These are phyloP conservation scores for Phenganax stokvisi DNA, from an alignment of 92 coral and sea anemone species.

Conservation along the genomic window DNA sequence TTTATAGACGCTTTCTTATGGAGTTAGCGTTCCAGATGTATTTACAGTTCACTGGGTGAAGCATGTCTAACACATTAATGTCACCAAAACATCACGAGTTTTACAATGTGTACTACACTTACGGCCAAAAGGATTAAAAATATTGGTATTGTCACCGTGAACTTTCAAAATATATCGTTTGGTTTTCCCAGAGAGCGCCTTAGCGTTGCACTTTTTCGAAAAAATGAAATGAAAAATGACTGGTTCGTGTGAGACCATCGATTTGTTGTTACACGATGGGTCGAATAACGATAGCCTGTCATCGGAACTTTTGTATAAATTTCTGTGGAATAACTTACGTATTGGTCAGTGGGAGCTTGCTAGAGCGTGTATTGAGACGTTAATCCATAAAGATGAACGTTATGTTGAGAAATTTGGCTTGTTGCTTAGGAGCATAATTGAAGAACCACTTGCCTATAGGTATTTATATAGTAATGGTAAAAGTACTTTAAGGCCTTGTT, in stretches of 20 bases:
- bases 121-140: not conserved
- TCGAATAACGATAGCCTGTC: conserved; percentile 48
- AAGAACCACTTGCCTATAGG: conserved; percentile 74
- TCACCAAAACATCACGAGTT: not conserved
- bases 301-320: conserved; percentile 56
- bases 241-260: conserved; percentile 24
- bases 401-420: conserved; percentile 65
- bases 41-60: too few species aligned
- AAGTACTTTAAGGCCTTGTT: not conserved
- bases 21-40: too few species aligned
- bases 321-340: conserved; percentile 73
- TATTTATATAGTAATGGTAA: not conserved
- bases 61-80: too few species aligned
- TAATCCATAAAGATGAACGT: conserved; percentile 47
- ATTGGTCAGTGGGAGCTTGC: conserved; percentile 97
- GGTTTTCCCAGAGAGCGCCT: not conserved
- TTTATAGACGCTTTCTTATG: not conserved
- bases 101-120: not conserved
- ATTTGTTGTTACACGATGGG: conserved; percentile 48
- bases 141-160: not conserved
- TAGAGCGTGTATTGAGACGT: conserved; percentile 65
- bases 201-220: not conserved
- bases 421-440: conserved; percentile 70
- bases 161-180: not conserved
- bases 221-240: conserved; percentile 4